Evolutionary conservation across 2,113 vertebrate genomes (phyloP).

Genomic region (Halichoeres trimaculatus): DNA sequence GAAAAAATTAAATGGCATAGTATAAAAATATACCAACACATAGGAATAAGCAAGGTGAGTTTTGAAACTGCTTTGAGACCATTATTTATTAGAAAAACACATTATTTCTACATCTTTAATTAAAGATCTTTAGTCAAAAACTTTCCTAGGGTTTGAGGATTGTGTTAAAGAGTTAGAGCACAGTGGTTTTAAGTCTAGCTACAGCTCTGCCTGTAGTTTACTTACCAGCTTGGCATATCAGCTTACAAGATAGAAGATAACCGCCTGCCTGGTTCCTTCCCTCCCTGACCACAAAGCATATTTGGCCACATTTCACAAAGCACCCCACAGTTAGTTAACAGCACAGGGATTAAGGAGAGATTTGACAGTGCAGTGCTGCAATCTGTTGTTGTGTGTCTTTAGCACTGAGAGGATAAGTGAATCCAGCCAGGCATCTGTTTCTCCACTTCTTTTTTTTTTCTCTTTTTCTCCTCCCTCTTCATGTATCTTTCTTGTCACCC

Average conservation of each 20-base stretch:
- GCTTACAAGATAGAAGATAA: constrained; percentile 29
- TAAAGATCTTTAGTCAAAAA: neutral
- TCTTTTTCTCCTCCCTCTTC: constrained; percentile 59
- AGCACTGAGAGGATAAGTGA: constrained; percentile 73
- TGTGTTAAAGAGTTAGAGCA: neutral
- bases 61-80: no score
- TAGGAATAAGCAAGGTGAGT: no score
- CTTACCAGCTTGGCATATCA: constrained; percentile 24
- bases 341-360: constrained; percentile 77
- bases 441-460: constrained; percentile 57
- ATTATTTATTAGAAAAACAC: no score
- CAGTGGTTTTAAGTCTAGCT: constrained; percentile 2
- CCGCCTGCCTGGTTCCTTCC: constrained; percentile 41
- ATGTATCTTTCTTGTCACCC: constrained; percentile 76
- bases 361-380: constrained; percentile 73
- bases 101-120: no score
- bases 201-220: neutral
- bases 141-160: neutral
- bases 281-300: constrained; percentile 61
- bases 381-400: constrained; percentile 75
- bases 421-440: constrained; percentile 68
- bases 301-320: constrained; percentile 72
- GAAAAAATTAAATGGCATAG: no score
- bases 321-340: constrained; percentile 80
- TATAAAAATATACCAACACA: no score